Conservation (phyloP, 2,113 vertebrate genomes). For the Chaetodon trifascialis region DNA sequence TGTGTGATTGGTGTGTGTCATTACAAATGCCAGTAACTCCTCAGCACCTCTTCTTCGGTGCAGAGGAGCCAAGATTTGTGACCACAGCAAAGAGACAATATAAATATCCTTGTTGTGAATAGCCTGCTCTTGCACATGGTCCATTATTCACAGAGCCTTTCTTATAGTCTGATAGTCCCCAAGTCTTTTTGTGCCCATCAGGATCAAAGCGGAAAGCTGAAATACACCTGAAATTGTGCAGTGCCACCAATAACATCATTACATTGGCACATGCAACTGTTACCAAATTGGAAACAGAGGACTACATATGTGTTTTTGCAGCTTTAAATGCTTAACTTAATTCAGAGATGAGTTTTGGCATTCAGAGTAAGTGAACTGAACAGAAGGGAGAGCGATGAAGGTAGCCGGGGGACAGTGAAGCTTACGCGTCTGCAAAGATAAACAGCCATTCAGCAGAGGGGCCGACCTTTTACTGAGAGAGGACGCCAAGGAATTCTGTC, state of each 20-base stretch:
- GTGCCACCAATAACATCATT: not conserved
- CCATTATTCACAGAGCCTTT: not conserved
- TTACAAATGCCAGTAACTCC: conserved; percentile 33
- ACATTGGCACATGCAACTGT: conserved; percentile 1
- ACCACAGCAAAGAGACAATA: conserved; percentile 23
- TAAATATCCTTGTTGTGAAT: conserved; percentile 32
- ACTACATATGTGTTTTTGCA: conserved; percentile 24
- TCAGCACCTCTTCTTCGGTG: conserved; percentile 13
- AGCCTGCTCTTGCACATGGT: conserved; percentile 1
- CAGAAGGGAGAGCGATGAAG: conserved; percentile 38
- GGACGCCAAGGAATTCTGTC: conserved; percentile 76
- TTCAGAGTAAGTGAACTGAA: conserved; percentile 34
- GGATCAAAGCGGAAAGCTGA: not conserved
- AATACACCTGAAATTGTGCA: not conserved
- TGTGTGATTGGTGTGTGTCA: conserved; percentile 33
- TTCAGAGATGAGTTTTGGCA: conserved; percentile 49
- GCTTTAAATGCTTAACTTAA: conserved; percentile 32
- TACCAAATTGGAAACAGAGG: conserved; percentile 20
- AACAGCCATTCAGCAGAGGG: conserved; percentile 71
- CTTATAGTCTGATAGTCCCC: not conserved
- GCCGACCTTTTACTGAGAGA: conserved; percentile 74
- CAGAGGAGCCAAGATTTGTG: conserved; percentile 37
- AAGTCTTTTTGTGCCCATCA: not conserved
- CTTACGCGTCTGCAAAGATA: conserved; percentile 65
- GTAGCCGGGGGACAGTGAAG: conserved; percentile 43